Evolutionary conservation across 1,140 invertebrate genomes (phyloP).

Genomic region (Adoxophyes honmai): DNA sequence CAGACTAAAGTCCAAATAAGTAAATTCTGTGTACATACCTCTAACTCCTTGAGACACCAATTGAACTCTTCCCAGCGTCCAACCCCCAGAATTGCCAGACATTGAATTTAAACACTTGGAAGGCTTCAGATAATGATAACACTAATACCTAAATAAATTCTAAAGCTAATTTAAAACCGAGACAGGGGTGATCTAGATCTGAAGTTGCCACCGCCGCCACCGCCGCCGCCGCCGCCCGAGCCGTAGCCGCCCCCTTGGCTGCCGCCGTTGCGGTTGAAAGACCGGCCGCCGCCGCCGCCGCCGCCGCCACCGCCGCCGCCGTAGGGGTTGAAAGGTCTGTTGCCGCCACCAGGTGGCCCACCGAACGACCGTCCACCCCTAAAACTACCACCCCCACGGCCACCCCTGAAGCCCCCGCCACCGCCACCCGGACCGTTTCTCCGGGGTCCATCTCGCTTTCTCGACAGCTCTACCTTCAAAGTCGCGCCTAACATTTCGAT

Average conservation of each 20-base stretch:
- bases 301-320: constrained; percentile 33
- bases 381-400: constrained; percentile 67
- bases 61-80: constrained; percentile 61
- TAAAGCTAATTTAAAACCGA: constrained; percentile 71
- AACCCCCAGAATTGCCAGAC: constrained; percentile 65
- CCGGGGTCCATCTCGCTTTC: constrained; percentile 81
- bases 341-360: constrained; percentile 33
- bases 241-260: constrained; percentile 74
- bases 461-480: constrained; percentile 89
- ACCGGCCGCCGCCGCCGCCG: constrained; percentile 33
- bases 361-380: constrained; percentile 48
- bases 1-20: constrained; percentile 4
- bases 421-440: constrained; percentile 70
- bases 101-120: constrained; percentile 72
- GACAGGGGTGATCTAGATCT: constrained; percentile 71
- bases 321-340: constrained; percentile 31
- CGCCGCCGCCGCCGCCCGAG: constrained; percentile 50
- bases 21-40: constrained; percentile 45
- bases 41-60: constrained; percentile 56
- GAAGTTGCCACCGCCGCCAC: constrained; percentile 63
- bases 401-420: constrained; percentile 69
- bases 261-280: constrained; percentile 57
- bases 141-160: constrained; percentile 72
- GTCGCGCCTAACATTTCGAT: constrained; percentile 88
- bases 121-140: constrained; percentile 75